phyloP scores from a whole-genome alignment of 2,888 invertebrate species.

The Argyresthia albistria region DNA sequence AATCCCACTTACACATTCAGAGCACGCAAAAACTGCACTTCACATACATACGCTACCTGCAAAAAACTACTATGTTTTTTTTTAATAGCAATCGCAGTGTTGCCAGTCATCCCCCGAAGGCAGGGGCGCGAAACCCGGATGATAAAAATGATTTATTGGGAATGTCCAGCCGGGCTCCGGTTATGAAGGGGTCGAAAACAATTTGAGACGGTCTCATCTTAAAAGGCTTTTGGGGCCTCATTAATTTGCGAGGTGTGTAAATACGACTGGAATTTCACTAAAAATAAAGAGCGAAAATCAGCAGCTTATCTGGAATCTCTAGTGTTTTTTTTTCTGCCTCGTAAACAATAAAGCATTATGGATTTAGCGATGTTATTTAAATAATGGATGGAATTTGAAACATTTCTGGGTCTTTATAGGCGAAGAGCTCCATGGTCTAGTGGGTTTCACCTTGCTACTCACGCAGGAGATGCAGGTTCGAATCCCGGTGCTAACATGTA shows the following conservation, averaged over 20 bases:
- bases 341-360: no score
- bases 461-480: no score
- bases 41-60: neutral
- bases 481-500: no score
- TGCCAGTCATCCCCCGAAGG: conserved; percentile 42
- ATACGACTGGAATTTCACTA: neutral
- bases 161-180: conserved; percentile 43
- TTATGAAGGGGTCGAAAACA: conserved; percentile 61
- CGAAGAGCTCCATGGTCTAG: no score
- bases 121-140: conserved; percentile 29
- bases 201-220: conserved; percentile 40
- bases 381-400: no score
- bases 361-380: no score
- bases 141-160: conserved; percentile 68
- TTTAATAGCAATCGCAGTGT: neutral
- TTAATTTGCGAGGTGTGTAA: neutral
- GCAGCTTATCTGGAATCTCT: no score
- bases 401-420: no score
- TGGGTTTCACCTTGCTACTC: no score
- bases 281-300: no score
- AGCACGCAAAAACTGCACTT: neutral
- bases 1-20: no score
- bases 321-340: no score
- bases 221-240: conserved; percentile 14
- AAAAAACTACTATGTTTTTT: neutral